Evolutionary conservation across 2,797 vertebrate species (phyloP).

Genomic region (Chanos chanos): DNA sequence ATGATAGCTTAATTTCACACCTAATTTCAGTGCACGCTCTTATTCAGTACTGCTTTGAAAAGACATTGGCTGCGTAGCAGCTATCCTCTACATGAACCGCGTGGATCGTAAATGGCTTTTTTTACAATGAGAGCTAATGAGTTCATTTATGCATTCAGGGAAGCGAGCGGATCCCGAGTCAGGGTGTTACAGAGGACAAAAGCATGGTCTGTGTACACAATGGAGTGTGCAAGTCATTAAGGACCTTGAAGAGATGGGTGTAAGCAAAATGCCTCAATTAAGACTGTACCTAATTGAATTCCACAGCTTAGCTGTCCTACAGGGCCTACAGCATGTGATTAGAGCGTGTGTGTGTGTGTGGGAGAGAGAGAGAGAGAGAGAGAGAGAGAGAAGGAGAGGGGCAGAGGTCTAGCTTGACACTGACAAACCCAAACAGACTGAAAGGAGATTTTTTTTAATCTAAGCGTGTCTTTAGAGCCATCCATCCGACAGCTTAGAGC

Average conservation of each 20-base stretch:
- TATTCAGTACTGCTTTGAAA: constrained; percentile 2
- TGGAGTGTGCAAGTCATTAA: constrained; percentile 40
- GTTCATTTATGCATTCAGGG: constrained; percentile 10
- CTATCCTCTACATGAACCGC: constrained; percentile 1
- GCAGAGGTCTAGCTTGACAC: constrained; percentile 2
- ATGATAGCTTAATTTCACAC: constrained; percentile 11
- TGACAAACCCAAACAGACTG: neutral
- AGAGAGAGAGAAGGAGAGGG: constrained; percentile 10
- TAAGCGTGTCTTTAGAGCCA: neutral
- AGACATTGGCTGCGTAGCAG: constrained; percentile 4
- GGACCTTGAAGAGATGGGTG: constrained; percentile 50
- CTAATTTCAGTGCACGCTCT: neutral
- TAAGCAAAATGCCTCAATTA: constrained; percentile 58
- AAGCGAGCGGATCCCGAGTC: neutral
- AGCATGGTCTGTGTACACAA: neutral
- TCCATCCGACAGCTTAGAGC: neutral
- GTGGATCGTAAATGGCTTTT: constrained; percentile 6
- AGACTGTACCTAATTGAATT: constrained; percentile 56
- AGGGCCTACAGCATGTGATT: constrained; percentile 27
- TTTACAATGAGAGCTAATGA: constrained; percentile 19
- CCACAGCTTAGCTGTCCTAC: constrained; percentile 15
- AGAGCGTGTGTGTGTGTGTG: constrained; percentile 4
- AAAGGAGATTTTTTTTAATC: neutral
- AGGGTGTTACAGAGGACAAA: constrained; percentile 10
- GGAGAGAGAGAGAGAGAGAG: constrained; percentile 25